A percentile compares a stretch with the other conserved stretches of the same genome.
Conservation (phyloP, 2,797 vertebrate species). For the Streptopelia turtur region DNA sequence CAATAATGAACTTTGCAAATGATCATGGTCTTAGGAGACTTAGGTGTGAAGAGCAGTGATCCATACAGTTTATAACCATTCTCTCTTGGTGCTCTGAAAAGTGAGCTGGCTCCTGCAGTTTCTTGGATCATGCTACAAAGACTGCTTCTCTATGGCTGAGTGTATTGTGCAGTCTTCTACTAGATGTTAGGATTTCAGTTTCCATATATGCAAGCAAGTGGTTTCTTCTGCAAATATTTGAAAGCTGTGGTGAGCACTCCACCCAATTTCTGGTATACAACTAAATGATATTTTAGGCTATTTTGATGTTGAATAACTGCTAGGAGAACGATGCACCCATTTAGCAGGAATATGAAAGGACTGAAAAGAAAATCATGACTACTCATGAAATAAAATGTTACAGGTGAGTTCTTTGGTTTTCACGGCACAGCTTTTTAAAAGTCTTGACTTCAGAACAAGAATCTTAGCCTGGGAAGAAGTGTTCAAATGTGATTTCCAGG, state of each 20-base stretch:
- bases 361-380: background rate
- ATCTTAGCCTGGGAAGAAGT: background rate
- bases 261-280: conserved; percentile 17
- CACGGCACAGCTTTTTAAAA: background rate
- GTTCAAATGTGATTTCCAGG: background rate
- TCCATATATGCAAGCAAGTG: background rate
- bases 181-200: background rate
- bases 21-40: background rate
- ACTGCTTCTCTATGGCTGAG: background rate
- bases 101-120: background rate
- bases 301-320: conserved; percentile 25
- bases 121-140: background rate
- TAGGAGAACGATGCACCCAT: background rate
- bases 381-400: background rate
- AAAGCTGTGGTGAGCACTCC: background rate
- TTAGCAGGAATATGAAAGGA: background rate
- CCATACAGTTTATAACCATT: background rate
- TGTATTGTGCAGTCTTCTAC: background rate
- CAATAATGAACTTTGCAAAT: background rate
- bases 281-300: background rate
- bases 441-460: background rate
- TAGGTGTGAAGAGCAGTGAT: background rate
- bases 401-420: background rate
- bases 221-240: conserved; percentile 46
- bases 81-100: background rate